phyloP scores from a whole-genome alignment of 1,140 invertebrate genomes.

The Pseudomyrmex concolor region DNA sequence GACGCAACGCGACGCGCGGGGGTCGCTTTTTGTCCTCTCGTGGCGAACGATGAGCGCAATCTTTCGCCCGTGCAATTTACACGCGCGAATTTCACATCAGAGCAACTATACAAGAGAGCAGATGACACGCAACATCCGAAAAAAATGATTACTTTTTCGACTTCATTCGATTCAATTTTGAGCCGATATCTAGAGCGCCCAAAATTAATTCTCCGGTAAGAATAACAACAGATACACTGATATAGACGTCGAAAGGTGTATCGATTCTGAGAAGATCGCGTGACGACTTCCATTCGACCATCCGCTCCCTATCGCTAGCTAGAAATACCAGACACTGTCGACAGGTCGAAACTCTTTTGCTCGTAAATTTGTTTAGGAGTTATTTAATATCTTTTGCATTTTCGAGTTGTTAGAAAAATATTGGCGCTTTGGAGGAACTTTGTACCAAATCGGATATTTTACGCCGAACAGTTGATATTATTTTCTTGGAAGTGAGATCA shows the following conservation, averaged over 20 bases:
- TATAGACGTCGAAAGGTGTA: slow-evolving; percentile 39
- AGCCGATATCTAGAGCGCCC: background rate
- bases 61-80: slow-evolving; percentile 4
- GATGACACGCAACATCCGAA: background rate
- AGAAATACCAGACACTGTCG: slow-evolving; percentile 30
- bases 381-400: slow-evolving; percentile 32
- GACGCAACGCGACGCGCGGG: slow-evolving; percentile 16
- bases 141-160: background rate
- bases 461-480: slow-evolving; percentile 21
- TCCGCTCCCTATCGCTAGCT: slow-evolving; percentile 9
- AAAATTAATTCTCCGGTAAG: slow-evolving; percentile 9
- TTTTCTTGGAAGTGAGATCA: slow-evolving; percentile 19
- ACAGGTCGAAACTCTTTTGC: slow-evolving; percentile 46
- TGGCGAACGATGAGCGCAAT: background rate
- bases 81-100: slow-evolving; percentile 8
- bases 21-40: slow-evolving; percentile 34
- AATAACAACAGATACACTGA: slow-evolving; percentile 25
- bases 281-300: slow-evolving; percentile 32
- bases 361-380: slow-evolving; percentile 47
- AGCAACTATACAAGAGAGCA: background rate
- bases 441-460: slow-evolving; percentile 12
- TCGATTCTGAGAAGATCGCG: slow-evolving; percentile 50
- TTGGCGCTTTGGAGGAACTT: slow-evolving; percentile 28
- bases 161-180: slow-evolving; percentile 13
- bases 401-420: slow-evolving; percentile 31